These are phyloP conservation scores for Notarius quadriscutis DNA, from an alignment of 2,113 vertebrate species.

Conservation along the genomic window DNA sequence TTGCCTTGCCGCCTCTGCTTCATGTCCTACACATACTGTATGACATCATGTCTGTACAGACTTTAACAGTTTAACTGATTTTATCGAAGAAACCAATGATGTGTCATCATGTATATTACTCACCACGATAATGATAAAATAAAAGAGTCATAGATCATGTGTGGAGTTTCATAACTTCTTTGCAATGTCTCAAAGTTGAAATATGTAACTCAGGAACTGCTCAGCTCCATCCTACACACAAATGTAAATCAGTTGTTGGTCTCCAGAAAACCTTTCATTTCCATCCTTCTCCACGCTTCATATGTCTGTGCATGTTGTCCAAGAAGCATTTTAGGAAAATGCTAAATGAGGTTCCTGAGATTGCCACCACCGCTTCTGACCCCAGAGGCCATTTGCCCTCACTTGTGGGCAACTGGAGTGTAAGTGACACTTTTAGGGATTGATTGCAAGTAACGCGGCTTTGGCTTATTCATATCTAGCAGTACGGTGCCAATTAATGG, in stretches of 20 bases:
- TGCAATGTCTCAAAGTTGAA: neutral
- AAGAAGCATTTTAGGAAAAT: slow-evolving; percentile 44
- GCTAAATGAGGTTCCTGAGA: slow-evolving; percentile 53
- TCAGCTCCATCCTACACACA: neutral
- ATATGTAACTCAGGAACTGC: neutral
- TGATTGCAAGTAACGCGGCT: slow-evolving; percentile 5
- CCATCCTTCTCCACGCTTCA: neutral
- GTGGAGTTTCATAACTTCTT: neutral
- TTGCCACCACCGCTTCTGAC: slow-evolving; percentile 18
- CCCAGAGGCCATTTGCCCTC: slow-evolving; percentile 44
- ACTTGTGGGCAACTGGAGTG: slow-evolving; percentile 21
- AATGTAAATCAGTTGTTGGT: neutral
- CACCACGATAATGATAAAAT: neutral
- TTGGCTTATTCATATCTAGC: slow-evolving; percentile 49
- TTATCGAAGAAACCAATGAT: neutral
- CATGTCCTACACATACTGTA: neutral
- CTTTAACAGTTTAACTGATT: neutral
- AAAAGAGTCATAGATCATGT: neutral
- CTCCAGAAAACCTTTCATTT: neutral
- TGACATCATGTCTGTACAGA: neutral
- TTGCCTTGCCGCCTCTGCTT: neutral
- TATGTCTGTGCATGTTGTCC: slow-evolving; percentile 45
- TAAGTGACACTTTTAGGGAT: slow-evolving; percentile 50
- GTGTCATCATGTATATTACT: neutral
- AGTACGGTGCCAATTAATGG: slow-evolving; percentile 60